phyloP scores from a whole-genome alignment of 2,888 invertebrate species.

The Miltochrista miniata region DNA sequence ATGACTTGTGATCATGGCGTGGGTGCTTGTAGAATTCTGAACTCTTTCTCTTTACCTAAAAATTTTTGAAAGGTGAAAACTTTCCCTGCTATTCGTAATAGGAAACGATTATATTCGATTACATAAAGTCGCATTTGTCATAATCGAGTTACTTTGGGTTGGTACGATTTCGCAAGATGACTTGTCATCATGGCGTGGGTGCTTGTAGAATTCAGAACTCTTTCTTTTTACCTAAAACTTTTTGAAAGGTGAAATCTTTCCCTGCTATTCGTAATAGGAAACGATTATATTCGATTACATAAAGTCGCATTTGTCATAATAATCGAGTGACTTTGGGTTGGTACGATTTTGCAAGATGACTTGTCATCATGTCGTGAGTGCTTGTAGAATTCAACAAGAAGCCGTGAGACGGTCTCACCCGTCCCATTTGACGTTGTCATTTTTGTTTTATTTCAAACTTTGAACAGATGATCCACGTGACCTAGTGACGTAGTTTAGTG shows the following conservation, averaged over 20 bases:
- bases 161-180: background rate
- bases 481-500: too few species aligned
- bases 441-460: too few species aligned
- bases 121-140: slow-evolving; percentile 19
- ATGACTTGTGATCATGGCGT: background rate
- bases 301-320: slow-evolving; percentile 22
- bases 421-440: too few species aligned
- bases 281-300: slow-evolving; percentile 1
- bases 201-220: background rate
- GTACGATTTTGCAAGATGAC: background rate
- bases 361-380: background rate
- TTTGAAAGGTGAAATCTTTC: background rate
- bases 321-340: slow-evolving; percentile 2
- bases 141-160: slow-evolving; percentile 4
- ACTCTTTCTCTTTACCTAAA: background rate
- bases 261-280: slow-evolving; percentile 12
- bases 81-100: slow-evolving; percentile 11
- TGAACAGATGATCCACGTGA: too few species aligned
- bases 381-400: background rate
- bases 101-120: slow-evolving; percentile 2
- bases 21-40: background rate
- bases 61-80: background rate
- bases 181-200: background rate
- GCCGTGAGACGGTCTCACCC: too few species aligned
- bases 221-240: too few species aligned